These are phyloP conservation scores for Vanessa tameamea DNA, from an alignment of 1,140 invertebrate genomes.

Conservation along the genomic window DNA sequence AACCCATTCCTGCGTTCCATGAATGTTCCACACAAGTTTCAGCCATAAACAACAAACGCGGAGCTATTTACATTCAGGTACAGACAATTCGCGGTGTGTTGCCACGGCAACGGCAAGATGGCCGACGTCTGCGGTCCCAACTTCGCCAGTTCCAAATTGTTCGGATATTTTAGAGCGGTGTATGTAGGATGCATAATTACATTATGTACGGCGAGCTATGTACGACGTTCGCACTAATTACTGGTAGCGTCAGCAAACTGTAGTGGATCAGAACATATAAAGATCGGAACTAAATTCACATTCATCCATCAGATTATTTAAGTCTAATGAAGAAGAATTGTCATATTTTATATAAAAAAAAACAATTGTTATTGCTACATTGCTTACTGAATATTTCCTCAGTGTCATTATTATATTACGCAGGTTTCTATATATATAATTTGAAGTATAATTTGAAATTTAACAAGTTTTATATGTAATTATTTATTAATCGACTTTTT, in stretches of 20 bases:
- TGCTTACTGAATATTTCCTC: no score
- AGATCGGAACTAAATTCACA: background rate
- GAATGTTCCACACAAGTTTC: constrained; percentile 45
- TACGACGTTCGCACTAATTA: constrained; percentile 75
- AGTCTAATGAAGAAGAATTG: background rate
- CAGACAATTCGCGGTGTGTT: constrained; percentile 75
- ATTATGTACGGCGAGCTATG: constrained; percentile 73
- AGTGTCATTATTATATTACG: no score
- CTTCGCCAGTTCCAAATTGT: constrained; percentile 78
- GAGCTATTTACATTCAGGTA: constrained; percentile 77
- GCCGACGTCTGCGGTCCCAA: constrained; percentile 73
- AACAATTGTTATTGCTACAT: no score
- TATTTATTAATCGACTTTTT: no score
- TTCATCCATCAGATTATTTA: background rate
- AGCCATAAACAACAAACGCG: constrained; percentile 62
- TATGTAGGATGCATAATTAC: constrained; percentile 78
- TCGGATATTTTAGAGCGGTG: constrained; percentile 73
- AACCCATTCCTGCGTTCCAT: constrained; percentile 32
- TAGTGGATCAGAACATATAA: background rate
- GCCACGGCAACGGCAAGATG: constrained; percentile 75
- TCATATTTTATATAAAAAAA: no score
- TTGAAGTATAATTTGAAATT: no score
- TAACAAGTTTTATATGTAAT: no score
- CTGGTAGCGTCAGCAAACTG: constrained; percentile 58
- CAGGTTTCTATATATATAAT: no score